phyloP scores from a whole-genome alignment of 2,113 vertebrate species.

The Serinus canaria region DNA sequence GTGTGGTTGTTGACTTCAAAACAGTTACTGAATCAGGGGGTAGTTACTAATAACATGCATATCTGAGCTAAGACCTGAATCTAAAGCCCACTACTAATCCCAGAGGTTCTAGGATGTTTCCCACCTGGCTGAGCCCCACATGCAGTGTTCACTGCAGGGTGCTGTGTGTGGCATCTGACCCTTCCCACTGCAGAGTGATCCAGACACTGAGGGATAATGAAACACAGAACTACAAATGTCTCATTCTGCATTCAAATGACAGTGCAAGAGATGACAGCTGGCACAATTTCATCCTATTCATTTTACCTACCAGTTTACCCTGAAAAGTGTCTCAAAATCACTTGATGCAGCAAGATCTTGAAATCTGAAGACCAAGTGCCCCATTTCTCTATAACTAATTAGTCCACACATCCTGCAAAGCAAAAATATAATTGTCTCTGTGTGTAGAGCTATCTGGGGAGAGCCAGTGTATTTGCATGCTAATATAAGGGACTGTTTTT shows the following conservation, averaged over 20 bases:
- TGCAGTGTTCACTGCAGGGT: neutral
- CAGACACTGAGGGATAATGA: neutral
- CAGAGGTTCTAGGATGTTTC: neutral
- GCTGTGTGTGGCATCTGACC: neutral
- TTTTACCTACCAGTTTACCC: constrained; percentile 4
- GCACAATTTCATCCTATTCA: neutral
- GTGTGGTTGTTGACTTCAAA: neutral
- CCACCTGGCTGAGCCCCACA: neutral
- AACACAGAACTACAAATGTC: neutral
- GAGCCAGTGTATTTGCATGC: constrained; percentile 37
- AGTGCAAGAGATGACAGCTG: neutral
- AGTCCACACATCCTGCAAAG: neutral
- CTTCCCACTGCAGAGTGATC: neutral
- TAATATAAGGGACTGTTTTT: constrained; percentile 23
- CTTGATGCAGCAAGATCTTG: constrained; percentile 3
- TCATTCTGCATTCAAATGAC: neutral
- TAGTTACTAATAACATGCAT: neutral
- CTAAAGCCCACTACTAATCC: neutral
- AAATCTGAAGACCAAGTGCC: constrained; percentile 39
- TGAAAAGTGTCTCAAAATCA: constrained; percentile 35
- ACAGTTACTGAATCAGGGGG: neutral
- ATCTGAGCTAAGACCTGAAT: neutral
- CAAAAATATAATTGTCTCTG: constrained; percentile 44
- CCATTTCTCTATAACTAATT: constrained; percentile 21
- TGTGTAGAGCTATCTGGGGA: constrained; percentile 37